Percentiles rank a stretch among this genome's conserved stretches.
Conservation (phyloP, 2,797 vertebrate species). For the Lacerta bilineata region DNA sequence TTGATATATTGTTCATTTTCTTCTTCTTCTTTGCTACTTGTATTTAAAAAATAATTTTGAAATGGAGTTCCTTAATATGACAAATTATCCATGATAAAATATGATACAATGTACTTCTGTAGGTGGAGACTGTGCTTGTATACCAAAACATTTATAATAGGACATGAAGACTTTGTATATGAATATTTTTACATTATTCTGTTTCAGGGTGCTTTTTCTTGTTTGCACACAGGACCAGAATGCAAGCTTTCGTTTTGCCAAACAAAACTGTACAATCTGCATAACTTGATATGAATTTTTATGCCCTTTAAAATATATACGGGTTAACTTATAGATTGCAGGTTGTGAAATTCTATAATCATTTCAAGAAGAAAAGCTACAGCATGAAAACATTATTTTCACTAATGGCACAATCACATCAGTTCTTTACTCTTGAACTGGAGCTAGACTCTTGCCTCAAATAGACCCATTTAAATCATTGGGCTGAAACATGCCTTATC, state of each 20-base stretch:
- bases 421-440: background rate
- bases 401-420: background rate
- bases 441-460: too few species aligned
- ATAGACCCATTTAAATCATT: too few species aligned
- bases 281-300: slow-evolving; percentile 20
- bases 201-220: background rate
- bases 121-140: background rate
- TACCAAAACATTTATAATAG: too few species aligned
- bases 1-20: too few species aligned
- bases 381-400: slow-evolving; percentile 28
- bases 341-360: slow-evolving; percentile 18
- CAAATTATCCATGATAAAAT: background rate
- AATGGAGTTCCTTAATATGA: too few species aligned
- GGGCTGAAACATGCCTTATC: too few species aligned
- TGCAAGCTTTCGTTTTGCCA: slow-evolving; percentile 65
- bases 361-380: slow-evolving; percentile 10
- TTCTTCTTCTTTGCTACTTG: too few species aligned
- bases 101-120: background rate
- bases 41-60: too few species aligned
- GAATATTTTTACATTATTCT: background rate
- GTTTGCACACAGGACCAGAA: background rate
- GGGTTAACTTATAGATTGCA: slow-evolving; percentile 20
- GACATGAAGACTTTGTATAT: background rate
- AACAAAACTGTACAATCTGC: slow-evolving; percentile 39
- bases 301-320: slow-evolving; percentile 15